Conservation (phyloP, 35 echinoderm and acorn worm species). For the Amphiura filiformis region DNA sequence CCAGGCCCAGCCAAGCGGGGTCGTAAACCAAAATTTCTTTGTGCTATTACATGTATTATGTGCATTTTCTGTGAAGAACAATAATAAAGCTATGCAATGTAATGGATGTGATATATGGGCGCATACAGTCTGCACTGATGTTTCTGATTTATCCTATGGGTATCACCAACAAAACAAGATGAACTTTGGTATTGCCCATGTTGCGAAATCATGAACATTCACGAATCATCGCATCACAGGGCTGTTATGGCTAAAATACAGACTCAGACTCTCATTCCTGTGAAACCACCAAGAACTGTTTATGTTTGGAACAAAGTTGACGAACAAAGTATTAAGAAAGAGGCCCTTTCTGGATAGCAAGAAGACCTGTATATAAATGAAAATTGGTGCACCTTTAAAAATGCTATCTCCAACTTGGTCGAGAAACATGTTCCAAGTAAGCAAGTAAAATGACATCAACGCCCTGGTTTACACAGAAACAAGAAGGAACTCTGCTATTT, state of each 20-base stretch:
- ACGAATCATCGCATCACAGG: background rate
- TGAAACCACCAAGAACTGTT: constrained; percentile 6
- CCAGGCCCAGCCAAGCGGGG: too few species aligned
- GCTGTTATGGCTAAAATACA: background rate
- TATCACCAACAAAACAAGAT: too few species aligned
- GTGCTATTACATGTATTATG: too few species aligned
- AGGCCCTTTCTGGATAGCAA: background rate
- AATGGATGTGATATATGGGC: too few species aligned
- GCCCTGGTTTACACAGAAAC: constrained; percentile 17
- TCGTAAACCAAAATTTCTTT: too few species aligned
- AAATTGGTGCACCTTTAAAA: constrained; percentile 4
- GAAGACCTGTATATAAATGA: background rate
- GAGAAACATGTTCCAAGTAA: constrained; percentile 20
- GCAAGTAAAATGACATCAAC: constrained; percentile 5
- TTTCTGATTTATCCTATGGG: too few species aligned
- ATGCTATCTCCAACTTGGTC: background rate
- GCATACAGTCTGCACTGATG: too few species aligned
- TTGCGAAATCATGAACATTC: too few species aligned
- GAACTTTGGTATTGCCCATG: too few species aligned
- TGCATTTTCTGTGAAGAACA: too few species aligned
- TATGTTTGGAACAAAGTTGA: background rate
- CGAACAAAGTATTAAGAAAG: background rate
- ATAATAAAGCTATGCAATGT: too few species aligned
- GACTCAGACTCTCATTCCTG: background rate
- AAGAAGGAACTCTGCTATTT: background rate